A percentile compares a stretch with the other conserved stretches of the same genome.
These are phyloP conservation scores for Chlorops oryzae DNA, from an alignment of 1,140 invertebrate species.

Conservation along the genomic window DNA sequence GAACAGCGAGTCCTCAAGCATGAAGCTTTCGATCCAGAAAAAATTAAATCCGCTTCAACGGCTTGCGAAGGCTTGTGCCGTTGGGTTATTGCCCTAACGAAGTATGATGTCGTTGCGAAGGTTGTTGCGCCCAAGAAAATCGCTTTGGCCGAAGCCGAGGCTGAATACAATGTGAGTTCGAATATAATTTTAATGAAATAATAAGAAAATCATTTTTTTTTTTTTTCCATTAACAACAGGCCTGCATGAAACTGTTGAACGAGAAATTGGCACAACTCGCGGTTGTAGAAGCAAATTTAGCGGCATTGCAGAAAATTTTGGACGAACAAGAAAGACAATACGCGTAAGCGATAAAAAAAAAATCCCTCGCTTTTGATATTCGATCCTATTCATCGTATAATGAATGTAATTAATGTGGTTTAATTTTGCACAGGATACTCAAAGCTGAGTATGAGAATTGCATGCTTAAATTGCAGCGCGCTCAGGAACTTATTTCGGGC, in stretches of 20 bases:
- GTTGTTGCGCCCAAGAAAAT: constrained; percentile 80
- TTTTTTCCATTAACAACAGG: no score
- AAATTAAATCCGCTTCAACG: constrained; percentile 71
- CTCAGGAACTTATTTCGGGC: constrained; percentile 86
- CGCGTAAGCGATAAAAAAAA: constrained; percentile 23
- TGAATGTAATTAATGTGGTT: not conserved
- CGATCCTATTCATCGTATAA: no score
- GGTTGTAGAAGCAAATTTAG: constrained; percentile 62
- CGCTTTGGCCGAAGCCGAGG: constrained; percentile 70
- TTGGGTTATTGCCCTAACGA: constrained; percentile 88
- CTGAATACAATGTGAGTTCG: constrained; percentile 53
- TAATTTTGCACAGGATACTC: constrained; percentile 51
- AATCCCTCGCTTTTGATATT: no score
- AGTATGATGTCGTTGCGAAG: constrained; percentile 88
- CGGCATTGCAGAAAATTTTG: constrained; percentile 63
- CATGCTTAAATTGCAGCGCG: constrained; percentile 81
- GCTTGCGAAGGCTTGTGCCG: constrained; percentile 79
- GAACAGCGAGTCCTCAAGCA: constrained; percentile 74
- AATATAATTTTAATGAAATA: no score
- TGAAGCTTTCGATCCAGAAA: constrained; percentile 86
- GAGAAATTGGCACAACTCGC: constrained; percentile 70
- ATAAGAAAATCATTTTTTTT: constrained; percentile 2
- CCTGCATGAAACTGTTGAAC: constrained; percentile 62
- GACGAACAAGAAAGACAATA: constrained; percentile 52
- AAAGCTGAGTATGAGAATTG: constrained; percentile 81